Base-by-base conservation (phyloP, 30 jellyfish, hydroid and myxozoan species). In the Phacellophora camtschatica region DNA sequence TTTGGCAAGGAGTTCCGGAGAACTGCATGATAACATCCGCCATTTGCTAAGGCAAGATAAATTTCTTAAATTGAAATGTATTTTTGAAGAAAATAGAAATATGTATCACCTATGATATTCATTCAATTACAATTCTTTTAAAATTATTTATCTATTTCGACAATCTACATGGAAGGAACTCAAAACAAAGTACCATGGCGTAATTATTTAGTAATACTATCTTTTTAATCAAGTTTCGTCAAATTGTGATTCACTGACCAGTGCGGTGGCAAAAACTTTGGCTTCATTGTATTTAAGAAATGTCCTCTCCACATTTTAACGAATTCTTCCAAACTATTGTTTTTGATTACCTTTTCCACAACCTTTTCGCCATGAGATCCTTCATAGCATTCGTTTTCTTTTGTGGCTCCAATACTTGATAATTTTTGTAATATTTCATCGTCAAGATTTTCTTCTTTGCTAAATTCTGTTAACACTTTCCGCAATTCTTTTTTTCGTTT, bases 161-260 rank as follows among this genome's bases (percentile, higher is more conserved):
- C 18, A 51, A n/a, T 46, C 61, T 11, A 46, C 28, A 46, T 23
- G 4, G 28, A 46, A 46, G 20, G 61, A 46, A 46, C 61, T 16
- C 61, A 46, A 23, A 46, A 27, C 16, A 43, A 43, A 11, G 4
- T 18, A 11, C 20, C 4, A 46, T 2, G 59, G 16, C 59, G 2
- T 0, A 22, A 1, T 11, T 43, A 43, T 22, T 43, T 43, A 2
- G 51, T 39, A 7, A 5, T 13, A 13, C 51, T 5, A 5, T 39
- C 51, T 42, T 28, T 25, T 11, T 7, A n/a, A 53, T 29, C 59
- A 36, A 57, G 19, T 15, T 36, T 74, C 15, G 77, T 70, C 25
- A 83, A 67, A 50, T 80, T 92, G 37, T 92, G 98, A 68, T 92
- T 96, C 54, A 87, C 64, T 10, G 98, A 92, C 98, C 98, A 92